Base-by-base conservation (phyloP, 1,140 invertebrate genomes). In the Asbolus verrucosus region DNA sequence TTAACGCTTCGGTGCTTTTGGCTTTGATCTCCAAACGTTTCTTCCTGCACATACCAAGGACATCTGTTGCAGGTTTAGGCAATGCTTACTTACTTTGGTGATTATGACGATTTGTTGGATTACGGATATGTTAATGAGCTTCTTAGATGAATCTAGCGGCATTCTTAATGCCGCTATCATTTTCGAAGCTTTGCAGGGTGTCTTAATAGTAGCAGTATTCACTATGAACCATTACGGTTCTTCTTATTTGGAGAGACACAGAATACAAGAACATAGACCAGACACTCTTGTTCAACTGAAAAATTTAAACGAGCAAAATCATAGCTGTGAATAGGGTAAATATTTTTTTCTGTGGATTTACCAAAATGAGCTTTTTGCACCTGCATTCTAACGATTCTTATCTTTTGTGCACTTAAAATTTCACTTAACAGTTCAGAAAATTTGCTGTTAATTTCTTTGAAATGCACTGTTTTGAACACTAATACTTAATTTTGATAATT, bases 61-160 rank as follows among this genome's bases (percentile, higher is more conserved):
- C n/a, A 30, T 27, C 14, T 60, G 36, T 61, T 68, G 36, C 21
- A 59, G 46, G 66, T 68, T 68, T 68, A 50, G 30, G 31, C 30
- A 38, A 16, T 60, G 43, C 6, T 24, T 60, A 18, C 30, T 60
- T 16, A 46, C 30, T 19, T 6, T 13, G 14, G 19, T 68, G 13
- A 65, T 36, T 9, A 59, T 59, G 65, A 66, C 65, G n/a, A 33
- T 46, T 66, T 66, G 15, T 39, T 63, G 61, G 61, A 39, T 63
- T 21, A 14, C 61, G 6, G 27, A 63, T 39, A 13, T 63, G 11
- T 24, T 63, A 54, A 54, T 54, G 46, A 54, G 46, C 14, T 54
- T 54, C 46, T 27, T 63, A 63, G 33, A 63, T 24, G 61, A 54
- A 11, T 11, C 46, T 54, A 54, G 61, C 11, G 61, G 33, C 8